phyloP scores from a whole-genome alignment of 1,140 invertebrate genomes.

The Calycopis cecrops region DNA sequence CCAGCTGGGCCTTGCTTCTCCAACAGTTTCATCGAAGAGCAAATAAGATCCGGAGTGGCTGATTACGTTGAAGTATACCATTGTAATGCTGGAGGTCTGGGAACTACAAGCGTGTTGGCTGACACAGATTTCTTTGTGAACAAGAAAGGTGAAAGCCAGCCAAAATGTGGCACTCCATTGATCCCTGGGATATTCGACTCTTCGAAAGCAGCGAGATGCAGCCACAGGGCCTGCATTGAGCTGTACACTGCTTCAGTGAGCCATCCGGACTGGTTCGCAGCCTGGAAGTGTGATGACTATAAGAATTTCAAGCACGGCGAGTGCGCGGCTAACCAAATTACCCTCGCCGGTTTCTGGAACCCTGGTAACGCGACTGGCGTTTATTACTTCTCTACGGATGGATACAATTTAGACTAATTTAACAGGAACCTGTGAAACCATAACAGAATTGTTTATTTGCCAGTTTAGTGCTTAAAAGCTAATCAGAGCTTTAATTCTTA shows the following conservation, averaged over 20 bases:
- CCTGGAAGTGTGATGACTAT: constrained; percentile 55
- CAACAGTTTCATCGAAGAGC: constrained; percentile 69
- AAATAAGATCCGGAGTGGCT: constrained; percentile 76
- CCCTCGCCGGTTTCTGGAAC: constrained; percentile 64
- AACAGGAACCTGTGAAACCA: too few relatives aligned
- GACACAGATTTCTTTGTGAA: constrained; percentile 90
- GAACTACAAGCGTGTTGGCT: constrained; percentile 76
- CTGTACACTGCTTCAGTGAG: constrained; percentile 79
- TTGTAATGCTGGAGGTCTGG: constrained; percentile 84
- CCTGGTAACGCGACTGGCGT: constrained; percentile 61
- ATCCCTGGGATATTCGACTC: constrained; percentile 60
- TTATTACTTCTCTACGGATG: constrained; percentile 56
- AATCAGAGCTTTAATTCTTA: too few relatives aligned
- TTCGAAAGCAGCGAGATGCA: constrained; percentile 74
- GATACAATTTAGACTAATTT: constrained; percentile 34
- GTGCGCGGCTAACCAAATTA: constrained; percentile 46
- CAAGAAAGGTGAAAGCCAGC: constrained; percentile 77
- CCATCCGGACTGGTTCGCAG: constrained; percentile 51
- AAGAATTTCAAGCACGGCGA: constrained; percentile 45
- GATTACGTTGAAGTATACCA: constrained; percentile 86
- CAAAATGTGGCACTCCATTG: constrained; percentile 72
- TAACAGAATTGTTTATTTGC: too few relatives aligned
- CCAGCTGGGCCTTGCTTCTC: constrained; percentile 82
- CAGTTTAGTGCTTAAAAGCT: too few relatives aligned
- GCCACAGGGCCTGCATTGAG: constrained; percentile 78